A percentile compares a stretch with the other conserved stretches of the same genome.
Conservation (phyloP, 1,140 invertebrate genomes). For the Bombus affinis region DNA sequence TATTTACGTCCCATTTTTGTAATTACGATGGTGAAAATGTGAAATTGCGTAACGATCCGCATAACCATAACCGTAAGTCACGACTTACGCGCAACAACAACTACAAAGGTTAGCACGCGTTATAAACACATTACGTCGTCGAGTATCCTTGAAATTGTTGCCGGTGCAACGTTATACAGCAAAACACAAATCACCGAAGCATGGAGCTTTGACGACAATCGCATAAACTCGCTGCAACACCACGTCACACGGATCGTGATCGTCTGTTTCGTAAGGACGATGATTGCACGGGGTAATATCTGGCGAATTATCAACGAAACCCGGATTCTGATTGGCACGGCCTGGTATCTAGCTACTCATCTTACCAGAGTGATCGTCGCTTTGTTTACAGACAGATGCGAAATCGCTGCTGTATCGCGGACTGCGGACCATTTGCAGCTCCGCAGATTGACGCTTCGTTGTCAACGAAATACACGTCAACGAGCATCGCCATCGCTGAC, state of each 20-base stretch:
- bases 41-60: no score
- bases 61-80: no score
- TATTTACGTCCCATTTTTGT: no score
- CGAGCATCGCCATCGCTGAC: neutral
- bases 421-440: constrained; percentile 6
- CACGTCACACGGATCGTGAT: neutral
- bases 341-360: constrained; percentile 1
- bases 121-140: neutral
- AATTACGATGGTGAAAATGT: no score
- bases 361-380: neutral
- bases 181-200: neutral
- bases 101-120: neutral
- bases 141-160: neutral
- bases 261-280: neutral
- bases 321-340: neutral
- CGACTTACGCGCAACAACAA: neutral
- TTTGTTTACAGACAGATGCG: constrained; percentile 8
- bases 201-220: neutral
- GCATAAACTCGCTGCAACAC: neutral
- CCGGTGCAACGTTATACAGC: neutral
- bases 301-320: neutral
- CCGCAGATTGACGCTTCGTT: constrained; percentile 10
- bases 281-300: neutral
- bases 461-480: neutral
- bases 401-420: neutral